Evolutionary conservation across 2,888 invertebrate species (phyloP).

Genomic region (Agrochola litura): DNA sequence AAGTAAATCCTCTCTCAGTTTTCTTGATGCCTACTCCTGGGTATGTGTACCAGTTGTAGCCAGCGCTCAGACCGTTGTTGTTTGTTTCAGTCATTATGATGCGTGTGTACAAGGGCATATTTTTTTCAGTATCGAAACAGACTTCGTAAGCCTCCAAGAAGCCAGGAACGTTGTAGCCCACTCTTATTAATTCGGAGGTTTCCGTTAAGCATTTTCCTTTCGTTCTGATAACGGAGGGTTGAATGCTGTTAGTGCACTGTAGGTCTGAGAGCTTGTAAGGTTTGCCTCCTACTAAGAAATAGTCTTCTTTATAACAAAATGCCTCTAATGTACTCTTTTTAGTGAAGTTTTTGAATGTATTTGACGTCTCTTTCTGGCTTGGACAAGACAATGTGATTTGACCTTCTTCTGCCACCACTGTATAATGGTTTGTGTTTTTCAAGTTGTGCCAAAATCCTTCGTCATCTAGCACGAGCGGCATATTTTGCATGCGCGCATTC

Average conservation of each 20-base stretch:
- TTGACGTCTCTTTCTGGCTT: conserved; percentile 26
- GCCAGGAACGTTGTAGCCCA: conserved; percentile 56
- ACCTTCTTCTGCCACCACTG: conserved; percentile 25
- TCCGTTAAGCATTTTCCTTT: conserved; percentile 50
- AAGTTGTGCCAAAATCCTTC: conserved; percentile 49
- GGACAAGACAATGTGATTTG: conserved; percentile 57
- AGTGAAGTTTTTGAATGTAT: conserved; percentile 54
- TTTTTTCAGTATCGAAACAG: conserved; percentile 58
- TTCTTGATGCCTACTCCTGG: conserved; percentile 32
- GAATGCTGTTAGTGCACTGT: conserved; percentile 50
- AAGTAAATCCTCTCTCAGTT: conserved; percentile 43
- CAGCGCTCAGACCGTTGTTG: background rate
- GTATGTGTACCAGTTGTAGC: conserved; percentile 50
- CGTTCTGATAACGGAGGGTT: conserved; percentile 45
- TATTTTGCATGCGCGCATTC: conserved; percentile 13
- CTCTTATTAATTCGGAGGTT: conserved; percentile 59
- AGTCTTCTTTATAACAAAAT: conserved; percentile 56
- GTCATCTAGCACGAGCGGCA: conserved; percentile 57
- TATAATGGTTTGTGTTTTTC: conserved; percentile 29
- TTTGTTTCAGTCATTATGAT: conserved; percentile 33
- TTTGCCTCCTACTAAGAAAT: conserved; percentile 48
- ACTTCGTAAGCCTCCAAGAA: conserved; percentile 63
- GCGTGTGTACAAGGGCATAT: conserved; percentile 58
- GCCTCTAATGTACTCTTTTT: conserved; percentile 42
- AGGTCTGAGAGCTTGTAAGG: conserved; percentile 57